Percentiles rank a stretch among this genome's conserved stretches.
These are phyloP conservation scores for Setipinna tenuifilis DNA, from an alignment of 2,797 vertebrate genomes.

Conservation along the genomic window DNA sequence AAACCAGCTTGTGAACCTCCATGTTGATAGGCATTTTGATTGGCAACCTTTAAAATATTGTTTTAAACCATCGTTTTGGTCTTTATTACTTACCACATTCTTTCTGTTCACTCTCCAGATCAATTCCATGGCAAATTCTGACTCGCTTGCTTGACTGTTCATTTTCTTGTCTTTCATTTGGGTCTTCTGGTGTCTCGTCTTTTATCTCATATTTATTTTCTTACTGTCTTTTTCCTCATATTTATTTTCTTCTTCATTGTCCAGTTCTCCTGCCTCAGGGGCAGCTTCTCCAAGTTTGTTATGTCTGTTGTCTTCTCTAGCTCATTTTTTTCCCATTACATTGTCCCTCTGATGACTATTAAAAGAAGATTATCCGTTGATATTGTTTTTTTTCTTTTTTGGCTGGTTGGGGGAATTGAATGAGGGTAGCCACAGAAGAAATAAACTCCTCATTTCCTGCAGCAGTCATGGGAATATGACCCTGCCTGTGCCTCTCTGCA, in stretches of 20 bases:
- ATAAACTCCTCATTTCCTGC: constrained; percentile 80
- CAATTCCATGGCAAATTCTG: background rate
- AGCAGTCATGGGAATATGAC: constrained; percentile 79
- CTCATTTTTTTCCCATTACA: background rate
- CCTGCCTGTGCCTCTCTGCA: constrained; percentile 57
- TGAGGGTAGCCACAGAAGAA: constrained; percentile 61
- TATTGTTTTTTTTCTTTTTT: constrained; percentile 39
- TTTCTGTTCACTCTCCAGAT: background rate
- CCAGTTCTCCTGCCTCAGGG: background rate
- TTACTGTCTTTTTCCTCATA: background rate
- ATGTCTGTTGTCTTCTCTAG: constrained; percentile 13
- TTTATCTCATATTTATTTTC: background rate
- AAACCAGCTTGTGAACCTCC: background rate
- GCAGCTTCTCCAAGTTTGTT: background rate
- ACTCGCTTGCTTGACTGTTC: background rate
- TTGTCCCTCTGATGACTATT: background rate
- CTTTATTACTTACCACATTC: background rate
- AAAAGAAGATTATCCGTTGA: constrained; percentile 48
- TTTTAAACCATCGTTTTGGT: background rate
- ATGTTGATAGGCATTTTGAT: background rate
- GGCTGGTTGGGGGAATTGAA: constrained; percentile 53
- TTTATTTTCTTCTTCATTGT: background rate
- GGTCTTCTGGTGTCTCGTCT: background rate
- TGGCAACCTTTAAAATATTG: background rate
- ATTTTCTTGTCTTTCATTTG: background rate